phyloP scores from a whole-genome alignment of 2,888 invertebrate species.

The Thymelicus acteon region DNA sequence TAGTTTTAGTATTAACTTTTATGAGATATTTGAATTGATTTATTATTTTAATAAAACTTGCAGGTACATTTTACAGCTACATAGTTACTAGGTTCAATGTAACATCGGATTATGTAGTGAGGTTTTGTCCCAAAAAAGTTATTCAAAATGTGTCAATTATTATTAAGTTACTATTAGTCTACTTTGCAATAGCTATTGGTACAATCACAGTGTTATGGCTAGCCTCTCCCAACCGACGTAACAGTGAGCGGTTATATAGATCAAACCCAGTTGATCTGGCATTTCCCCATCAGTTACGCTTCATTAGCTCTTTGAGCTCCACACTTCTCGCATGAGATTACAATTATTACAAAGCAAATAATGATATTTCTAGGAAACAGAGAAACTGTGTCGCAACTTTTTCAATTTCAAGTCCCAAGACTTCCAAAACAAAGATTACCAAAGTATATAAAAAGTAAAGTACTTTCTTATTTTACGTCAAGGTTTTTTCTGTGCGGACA shows the following conservation, averaged over 20 bases:
- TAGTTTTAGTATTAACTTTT: no score
- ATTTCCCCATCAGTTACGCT: slow-evolving; percentile 61
- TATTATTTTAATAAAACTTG: no score
- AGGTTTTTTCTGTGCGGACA: neutral
- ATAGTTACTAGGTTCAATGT: no score
- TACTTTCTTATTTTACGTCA: slow-evolving; percentile 14
- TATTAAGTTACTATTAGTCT: no score
- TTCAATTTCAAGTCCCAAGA: slow-evolving; percentile 21
- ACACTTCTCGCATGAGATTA: slow-evolving; percentile 54
- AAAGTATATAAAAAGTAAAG: slow-evolving; percentile 22
- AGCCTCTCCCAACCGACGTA: slow-evolving; percentile 43
- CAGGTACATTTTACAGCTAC: no score
- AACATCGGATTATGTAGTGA: no score
- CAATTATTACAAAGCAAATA: slow-evolving; percentile 64
- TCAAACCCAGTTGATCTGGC: slow-evolving; percentile 57
- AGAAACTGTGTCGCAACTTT: slow-evolving; percentile 40
- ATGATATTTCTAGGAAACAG: slow-evolving; percentile 45
- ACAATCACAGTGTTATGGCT: neutral
- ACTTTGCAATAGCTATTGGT: neutral
- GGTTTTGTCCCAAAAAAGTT: no score
- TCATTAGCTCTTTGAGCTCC: slow-evolving; percentile 55
- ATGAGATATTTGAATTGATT: no score
- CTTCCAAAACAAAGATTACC: neutral
- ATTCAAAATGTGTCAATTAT: no score
- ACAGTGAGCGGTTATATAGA: slow-evolving; percentile 62